Base-by-base conservation (phyloP, 2,113 vertebrate genomes). In the Oreamnos americanus region DNA sequence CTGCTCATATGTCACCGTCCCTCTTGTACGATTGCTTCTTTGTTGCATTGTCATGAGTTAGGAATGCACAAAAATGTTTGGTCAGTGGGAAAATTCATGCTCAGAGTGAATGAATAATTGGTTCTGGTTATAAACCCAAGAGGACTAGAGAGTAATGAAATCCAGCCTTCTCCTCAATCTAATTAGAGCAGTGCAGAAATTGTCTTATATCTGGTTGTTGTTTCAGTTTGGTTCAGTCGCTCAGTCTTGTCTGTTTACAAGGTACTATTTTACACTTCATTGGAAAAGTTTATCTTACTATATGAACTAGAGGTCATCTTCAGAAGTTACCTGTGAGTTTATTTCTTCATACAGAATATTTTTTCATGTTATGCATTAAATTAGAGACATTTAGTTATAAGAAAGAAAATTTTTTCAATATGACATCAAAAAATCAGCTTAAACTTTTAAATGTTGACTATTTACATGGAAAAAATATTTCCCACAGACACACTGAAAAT, bases 41-140 rank as follows among this genome's bases (percentile, higher is more conserved):
- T 76, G 64, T 55, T 79, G 21, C 17, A 30, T 83, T 33, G 15
- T 71, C 23, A 49, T 81, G 58, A 96, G 13, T 92, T 96, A 67
- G 12, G 28, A 76, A 62, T 87, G 16, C 51, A 82, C 45, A 55
- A n/a, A 88, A 87, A 87, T 51, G 92, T 86, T 58, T 26, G 53
- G 26, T 33, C 60, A 93, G 30, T 78, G 30, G 14, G 16, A 93
- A 97, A 93, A 91, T 60, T 60, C 53, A 67, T 76, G 15, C 16
- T 39, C 33, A 76, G 19, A 47, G 10, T 93, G 26, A 96, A 96
- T 84, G 53, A 96, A 85, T 88, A 67, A 93, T 92, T 93, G 30
- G 9, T 58, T 86, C n/a, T 85, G 21, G 11, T 43, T 33, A 64
- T 91, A 86, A 94, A 90, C 21, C 58, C 53, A 79, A 85, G 57